Conservation (phyloP, 2,888 invertebrate species). For the Metalampra italica region DNA sequence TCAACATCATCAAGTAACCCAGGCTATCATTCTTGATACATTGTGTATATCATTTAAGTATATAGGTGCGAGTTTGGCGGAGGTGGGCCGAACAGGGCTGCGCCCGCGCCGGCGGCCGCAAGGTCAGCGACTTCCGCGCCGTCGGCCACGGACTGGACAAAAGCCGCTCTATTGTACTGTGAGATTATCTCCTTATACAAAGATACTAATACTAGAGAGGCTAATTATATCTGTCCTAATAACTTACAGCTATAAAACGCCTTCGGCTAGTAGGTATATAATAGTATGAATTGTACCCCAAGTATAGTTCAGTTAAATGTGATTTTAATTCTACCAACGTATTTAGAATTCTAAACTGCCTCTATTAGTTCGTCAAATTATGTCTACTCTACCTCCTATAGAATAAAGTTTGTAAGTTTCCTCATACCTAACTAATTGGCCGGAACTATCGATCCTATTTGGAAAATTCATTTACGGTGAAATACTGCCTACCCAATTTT, state of each 20-base stretch:
- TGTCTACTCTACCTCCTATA: too few relatives aligned
- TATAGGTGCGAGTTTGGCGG: conserved; percentile 7
- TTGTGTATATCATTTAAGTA: neutral
- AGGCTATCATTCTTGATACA: neutral
- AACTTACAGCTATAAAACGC: neutral
- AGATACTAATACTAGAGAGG: conserved; percentile 4
- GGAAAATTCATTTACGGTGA: too few relatives aligned
- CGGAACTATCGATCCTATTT: too few relatives aligned
- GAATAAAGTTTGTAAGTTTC: too few relatives aligned
- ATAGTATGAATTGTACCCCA: neutral
- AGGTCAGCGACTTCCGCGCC: conserved; percentile 67
- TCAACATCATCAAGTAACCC: too few relatives aligned
- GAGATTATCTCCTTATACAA: conserved; percentile 16
- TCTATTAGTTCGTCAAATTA: too few relatives aligned
- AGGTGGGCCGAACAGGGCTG: conserved; percentile 28
- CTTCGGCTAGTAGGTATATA: neutral
- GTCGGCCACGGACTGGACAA: conserved; percentile 39
- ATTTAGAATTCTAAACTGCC: too few relatives aligned
- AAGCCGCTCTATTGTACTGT: conserved; percentile 24
- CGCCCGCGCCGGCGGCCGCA: conserved; percentile 36
- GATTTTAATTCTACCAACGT: too few relatives aligned
- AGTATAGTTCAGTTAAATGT: too few relatives aligned
- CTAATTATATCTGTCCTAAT: conserved; percentile 3
- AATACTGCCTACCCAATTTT: too few relatives aligned
- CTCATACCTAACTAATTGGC: too few relatives aligned